Conservation (phyloP, 1,140 invertebrate species). For the Mylabris phalerata region DNA sequence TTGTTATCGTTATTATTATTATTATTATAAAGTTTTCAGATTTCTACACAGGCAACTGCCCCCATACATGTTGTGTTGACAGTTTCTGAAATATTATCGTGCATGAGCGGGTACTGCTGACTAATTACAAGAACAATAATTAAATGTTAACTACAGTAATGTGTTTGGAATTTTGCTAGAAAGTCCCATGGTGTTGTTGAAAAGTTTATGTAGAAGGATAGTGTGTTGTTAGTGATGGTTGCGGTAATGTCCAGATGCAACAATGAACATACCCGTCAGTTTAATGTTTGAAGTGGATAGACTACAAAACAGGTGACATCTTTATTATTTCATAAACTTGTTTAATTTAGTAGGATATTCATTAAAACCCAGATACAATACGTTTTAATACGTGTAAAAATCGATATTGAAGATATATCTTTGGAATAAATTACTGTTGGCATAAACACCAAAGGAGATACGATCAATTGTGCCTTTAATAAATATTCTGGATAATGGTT, state of each 20-base stretch:
- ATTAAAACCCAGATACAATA: no score
- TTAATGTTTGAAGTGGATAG: not conserved
- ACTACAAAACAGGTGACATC: not conserved
- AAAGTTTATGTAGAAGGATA: conserved; percentile 1
- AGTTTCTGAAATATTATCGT: conserved; percentile 15
- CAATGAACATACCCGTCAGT: not conserved
- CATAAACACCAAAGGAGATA: no score
- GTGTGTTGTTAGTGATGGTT: not conserved
- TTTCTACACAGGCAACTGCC: not conserved
- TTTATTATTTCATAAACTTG: no score
- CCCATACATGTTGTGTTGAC: conserved; percentile 1
- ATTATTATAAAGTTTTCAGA: not conserved
- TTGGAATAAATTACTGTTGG: no score
- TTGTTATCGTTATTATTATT: no score
- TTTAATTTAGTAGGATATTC: no score
- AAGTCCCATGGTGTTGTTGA: not conserved
- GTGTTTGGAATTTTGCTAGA: not conserved
- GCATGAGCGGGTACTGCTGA: conserved; percentile 7
- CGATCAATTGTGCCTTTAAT: no score
- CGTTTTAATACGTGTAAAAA: no score
- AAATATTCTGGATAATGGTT: no score
- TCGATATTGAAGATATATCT: no score
- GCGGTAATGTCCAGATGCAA: not conserved
- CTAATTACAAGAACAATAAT: conserved; percentile 12
- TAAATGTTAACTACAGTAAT: conserved; percentile 14